Conservation (phyloP, 1,140 invertebrate genomes). For the Drosophila erecta region DNA sequence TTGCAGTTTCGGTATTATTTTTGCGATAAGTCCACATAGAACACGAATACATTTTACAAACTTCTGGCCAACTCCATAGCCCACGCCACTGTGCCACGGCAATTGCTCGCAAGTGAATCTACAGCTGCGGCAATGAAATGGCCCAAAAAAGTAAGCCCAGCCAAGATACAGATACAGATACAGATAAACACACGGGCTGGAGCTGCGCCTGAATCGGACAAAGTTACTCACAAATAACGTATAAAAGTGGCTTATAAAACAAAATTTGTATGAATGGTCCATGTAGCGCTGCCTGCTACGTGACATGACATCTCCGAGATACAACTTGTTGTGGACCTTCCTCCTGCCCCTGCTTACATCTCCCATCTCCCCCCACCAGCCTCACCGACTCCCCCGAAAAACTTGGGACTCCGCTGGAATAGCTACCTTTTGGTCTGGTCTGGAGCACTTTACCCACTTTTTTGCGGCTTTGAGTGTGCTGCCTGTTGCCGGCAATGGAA, state of each 20-base stretch:
- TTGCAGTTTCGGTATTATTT: neutral
- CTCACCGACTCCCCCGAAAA: neutral
- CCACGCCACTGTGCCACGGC: slow-evolving; percentile 26
- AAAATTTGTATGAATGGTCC: slow-evolving; percentile 83
- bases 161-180: neutral
- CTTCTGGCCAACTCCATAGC: neutral
- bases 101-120: slow-evolving; percentile 51
- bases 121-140: slow-evolving; percentile 29
- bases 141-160: slow-evolving; percentile 17
- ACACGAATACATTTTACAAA: neutral
- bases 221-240: slow-evolving; percentile 82
- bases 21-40: neutral
- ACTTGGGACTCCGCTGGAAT: slow-evolving; percentile 1
- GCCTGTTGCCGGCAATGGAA: slow-evolving; percentile 67
- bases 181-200: slow-evolving; percentile 30
- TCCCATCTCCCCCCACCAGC: neutral
- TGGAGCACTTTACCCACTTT: slow-evolving; percentile 53
- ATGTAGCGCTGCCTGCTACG: slow-evolving; percentile 71
- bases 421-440: slow-evolving; percentile 40
- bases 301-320: slow-evolving; percentile 78
- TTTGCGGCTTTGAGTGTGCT: slow-evolving; percentile 64
- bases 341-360: neutral
- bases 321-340: slow-evolving; percentile 66
- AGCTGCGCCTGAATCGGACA: slow-evolving; percentile 28
- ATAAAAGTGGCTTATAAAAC: slow-evolving; percentile 82